phyloP scores from a whole-genome alignment of 2,797 vertebrate genomes.

The Manis crassicaudata region DNA sequence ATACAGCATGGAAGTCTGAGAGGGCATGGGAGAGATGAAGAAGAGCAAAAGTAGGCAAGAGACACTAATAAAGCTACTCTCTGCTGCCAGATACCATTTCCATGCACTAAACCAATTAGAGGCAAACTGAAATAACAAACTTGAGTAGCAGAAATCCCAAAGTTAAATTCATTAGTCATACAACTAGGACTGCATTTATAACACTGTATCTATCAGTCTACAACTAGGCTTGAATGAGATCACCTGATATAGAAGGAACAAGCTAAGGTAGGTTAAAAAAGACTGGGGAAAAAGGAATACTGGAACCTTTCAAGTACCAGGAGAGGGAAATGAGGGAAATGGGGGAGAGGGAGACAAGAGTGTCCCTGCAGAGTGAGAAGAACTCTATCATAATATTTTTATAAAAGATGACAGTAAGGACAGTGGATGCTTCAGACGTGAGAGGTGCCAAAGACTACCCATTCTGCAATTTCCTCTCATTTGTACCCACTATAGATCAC shows the following conservation, averaged over 20 bases:
- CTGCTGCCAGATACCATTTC: slow-evolving; percentile 5
- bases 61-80: not conserved
- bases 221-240: not conserved
- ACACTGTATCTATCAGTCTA: not conserved
- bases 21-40: not conserved
- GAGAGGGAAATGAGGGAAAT: not conserved
- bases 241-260: not conserved
- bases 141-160: not conserved
- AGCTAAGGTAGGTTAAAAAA: not conserved
- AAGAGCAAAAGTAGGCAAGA: not conserved
- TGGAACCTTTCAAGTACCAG: not conserved
- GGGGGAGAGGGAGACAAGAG: not conserved
- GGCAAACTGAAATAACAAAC: slow-evolving; percentile 16
- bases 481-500: not conserved
- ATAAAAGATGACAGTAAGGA: not conserved
- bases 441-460: not conserved
- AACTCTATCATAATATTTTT: not conserved
- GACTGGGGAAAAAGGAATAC: not conserved
- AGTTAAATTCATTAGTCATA: not conserved
- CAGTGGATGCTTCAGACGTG: not conserved
- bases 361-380: not conserved
- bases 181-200: not conserved
- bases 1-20: not conserved
- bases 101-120: not conserved
- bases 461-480: not conserved